Percentiles rank a stretch among this genome's conserved stretches.
phyloP scores from a whole-genome alignment of 2,797 vertebrate species.

The Gouania willdenowi region DNA sequence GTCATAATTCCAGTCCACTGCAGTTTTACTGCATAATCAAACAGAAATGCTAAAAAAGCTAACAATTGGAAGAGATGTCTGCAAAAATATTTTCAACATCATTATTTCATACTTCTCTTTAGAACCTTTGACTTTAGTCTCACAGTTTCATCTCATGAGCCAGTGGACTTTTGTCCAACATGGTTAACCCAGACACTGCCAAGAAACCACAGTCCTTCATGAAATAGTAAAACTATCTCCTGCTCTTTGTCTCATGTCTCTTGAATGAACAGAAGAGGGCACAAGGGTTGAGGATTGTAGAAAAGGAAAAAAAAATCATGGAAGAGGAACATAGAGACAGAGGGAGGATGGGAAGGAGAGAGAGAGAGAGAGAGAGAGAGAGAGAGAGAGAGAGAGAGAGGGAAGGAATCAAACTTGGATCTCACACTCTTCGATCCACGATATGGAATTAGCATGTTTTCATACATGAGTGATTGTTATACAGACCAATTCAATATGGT shows the following conservation, averaged over 20 bases:
- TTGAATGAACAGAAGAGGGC: slow-evolving; percentile 62
- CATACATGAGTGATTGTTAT: slow-evolving; percentile 55
- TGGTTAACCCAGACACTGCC: slow-evolving; percentile 38
- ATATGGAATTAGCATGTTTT: slow-evolving; percentile 45
- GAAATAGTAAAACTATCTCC: slow-evolving; percentile 65
- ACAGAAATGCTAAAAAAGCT: too few relatives aligned
- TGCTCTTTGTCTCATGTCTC: slow-evolving; percentile 68
- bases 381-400: slow-evolving; percentile 11
- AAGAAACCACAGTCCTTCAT: slow-evolving; percentile 57
- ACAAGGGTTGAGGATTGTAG: slow-evolving; percentile 53
- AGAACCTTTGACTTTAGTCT: slow-evolving; percentile 20
- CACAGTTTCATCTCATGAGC: slow-evolving; percentile 20
- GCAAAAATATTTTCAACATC: neutral
- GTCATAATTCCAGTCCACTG: too few relatives aligned
- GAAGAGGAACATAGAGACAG: slow-evolving; percentile 10
- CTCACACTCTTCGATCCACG: slow-evolving; percentile 5
- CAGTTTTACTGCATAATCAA: too few relatives aligned
- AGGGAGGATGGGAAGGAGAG: slow-evolving; percentile 1
- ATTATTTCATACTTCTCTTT: slow-evolving; percentile 3
- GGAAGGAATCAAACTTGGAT: slow-evolving; percentile 35
- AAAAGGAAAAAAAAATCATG: slow-evolving; percentile 42
- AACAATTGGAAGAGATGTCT: too few relatives aligned
- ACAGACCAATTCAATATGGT: slow-evolving; percentile 57
- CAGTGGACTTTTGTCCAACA: slow-evolving; percentile 59
- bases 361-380: slow-evolving; percentile 8